Percentiles rank a stretch among this genome's conserved stretches.
Evolutionary conservation across 2,888 invertebrate genomes (phyloP).

Genomic region (Orthosia gothica): DNA sequence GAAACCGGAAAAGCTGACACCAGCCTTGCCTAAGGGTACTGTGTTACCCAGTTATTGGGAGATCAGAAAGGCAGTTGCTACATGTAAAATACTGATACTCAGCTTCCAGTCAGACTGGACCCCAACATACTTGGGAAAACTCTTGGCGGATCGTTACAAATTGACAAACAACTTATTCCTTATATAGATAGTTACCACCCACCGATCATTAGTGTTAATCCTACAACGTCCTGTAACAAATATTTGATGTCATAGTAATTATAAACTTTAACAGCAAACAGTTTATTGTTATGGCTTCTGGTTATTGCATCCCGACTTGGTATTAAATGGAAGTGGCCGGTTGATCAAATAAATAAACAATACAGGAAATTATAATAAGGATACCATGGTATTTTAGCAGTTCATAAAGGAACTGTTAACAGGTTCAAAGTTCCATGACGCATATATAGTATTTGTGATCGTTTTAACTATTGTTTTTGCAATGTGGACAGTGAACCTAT

Average conservation of each 20-base stretch:
- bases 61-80: neutral
- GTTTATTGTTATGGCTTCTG: slow-evolving; percentile 44
- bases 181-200: slow-evolving; percentile 8
- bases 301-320: slow-evolving; percentile 14
- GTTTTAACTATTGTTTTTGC: too few species aligned
- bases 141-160: neutral
- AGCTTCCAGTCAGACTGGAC: too few species aligned
- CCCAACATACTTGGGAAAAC: too few species aligned
- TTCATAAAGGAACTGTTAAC: neutral
- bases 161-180: neutral
- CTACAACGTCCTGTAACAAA: slow-evolving; percentile 16
- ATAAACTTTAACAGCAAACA: slow-evolving; percentile 24
- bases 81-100: too few species aligned
- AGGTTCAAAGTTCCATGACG: too few species aligned
- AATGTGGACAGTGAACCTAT: too few species aligned
- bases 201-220: slow-evolving; percentile 5
- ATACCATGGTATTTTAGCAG: neutral
- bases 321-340: slow-evolving; percentile 17
- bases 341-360: neutral
- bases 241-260: slow-evolving; percentile 28
- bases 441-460: too few species aligned
- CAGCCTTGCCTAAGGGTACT: too few species aligned
- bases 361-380: neutral
- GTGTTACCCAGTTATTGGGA: too few species aligned
- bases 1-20: too few species aligned